Percentiles rank a stretch among this genome's conserved stretches.
Conservation (phyloP, 2,888 invertebrate genomes). For the Stegana nigrithorax region DNA sequence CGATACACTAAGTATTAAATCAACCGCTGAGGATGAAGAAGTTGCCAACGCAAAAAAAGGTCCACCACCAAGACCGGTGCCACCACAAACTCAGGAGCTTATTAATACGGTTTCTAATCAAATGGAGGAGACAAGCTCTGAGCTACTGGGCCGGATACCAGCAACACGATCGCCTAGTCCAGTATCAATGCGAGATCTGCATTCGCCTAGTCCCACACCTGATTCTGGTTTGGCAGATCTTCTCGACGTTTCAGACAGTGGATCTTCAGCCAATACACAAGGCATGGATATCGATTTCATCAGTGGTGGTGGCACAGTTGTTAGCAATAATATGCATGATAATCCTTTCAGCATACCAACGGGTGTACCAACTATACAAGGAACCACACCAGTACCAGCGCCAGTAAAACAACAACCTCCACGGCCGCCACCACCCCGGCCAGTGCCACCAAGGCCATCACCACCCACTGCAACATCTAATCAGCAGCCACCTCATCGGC, state of each 20-base stretch:
- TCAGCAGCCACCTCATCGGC: constrained; percentile 50
- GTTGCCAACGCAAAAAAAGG: constrained; percentile 48
- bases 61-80: constrained; percentile 71
- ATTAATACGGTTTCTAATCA: constrained; percentile 88
- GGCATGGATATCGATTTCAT: constrained; percentile 59
- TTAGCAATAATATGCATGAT: constrained; percentile 47
- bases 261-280: constrained; percentile 57
- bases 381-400: constrained; percentile 70
- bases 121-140: constrained; percentile 88
- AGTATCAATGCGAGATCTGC: constrained; percentile 82
- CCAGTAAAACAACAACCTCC: constrained; percentile 70
- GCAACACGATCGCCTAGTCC: constrained; percentile 90
- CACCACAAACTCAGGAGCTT: constrained; percentile 85
- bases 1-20: constrained; percentile 61
- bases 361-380: constrained; percentile 66
- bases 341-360: constrained; percentile 69
- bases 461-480: constrained; percentile 59
- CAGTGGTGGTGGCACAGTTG: too few species aligned
- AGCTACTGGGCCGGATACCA: constrained; percentile 84
- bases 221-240: constrained; percentile 75
- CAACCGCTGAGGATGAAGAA: constrained; percentile 59
- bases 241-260: constrained; percentile 73
- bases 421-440: constrained; percentile 69
- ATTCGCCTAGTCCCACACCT: constrained; percentile 87
- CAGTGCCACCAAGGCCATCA: constrained; percentile 60